Base-by-base conservation (phyloP, 1,140 invertebrate species). In the Drosophila persimilis region DNA sequence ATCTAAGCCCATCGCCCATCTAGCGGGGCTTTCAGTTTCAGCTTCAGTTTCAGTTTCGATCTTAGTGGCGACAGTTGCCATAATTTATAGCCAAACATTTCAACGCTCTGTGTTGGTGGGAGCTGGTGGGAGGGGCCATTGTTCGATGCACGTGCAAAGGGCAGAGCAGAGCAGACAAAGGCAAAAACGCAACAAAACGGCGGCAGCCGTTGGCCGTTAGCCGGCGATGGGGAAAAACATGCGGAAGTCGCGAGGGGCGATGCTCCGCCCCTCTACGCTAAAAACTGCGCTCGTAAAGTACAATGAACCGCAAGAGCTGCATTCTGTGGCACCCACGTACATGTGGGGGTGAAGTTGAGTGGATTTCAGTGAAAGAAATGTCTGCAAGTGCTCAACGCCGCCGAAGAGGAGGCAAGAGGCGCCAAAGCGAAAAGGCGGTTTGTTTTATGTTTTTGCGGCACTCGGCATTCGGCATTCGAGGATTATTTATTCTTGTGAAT, bases 71-170 rank as follows among this genome's bases (percentile, higher is more conserved):
- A 72, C 61, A 72, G 57, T 58, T 56, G 48, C 44, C 79, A 81
- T 88, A 76, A 88, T 88, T 88, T 88, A 88, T 83, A 64, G 66
- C 60, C 84, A 88, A 83, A 83, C 75, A 88, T 88, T 88, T 88
- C 79, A 80, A 46, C 83, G 48, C 54, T 43, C 3, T 9, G 9
- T 39, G 35, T 11, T 39, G 11, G 31, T 31, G 24, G 29, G 29
- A 8, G 6, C 6, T 29, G 31, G 57, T 26, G 61, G 39, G 55
- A 44, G 67, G 54, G 58, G 74, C 66, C 67, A 88, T 86, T 86
- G 83, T 86, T 78, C 78, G 62, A 74, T 67, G 77, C 55, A 64
- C 78, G 78, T 64, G 74, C 65, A 69, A 65, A 52, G 65, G 69
- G 47, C 31, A 48, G 41, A 31, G 9, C 50, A 63, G 31, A 11